Percentiles rank a stretch among this genome's conserved stretches.
phyloP scores from a whole-genome alignment of 2,797 vertebrate genomes.

The Oceanodroma leucorhoa region DNA sequence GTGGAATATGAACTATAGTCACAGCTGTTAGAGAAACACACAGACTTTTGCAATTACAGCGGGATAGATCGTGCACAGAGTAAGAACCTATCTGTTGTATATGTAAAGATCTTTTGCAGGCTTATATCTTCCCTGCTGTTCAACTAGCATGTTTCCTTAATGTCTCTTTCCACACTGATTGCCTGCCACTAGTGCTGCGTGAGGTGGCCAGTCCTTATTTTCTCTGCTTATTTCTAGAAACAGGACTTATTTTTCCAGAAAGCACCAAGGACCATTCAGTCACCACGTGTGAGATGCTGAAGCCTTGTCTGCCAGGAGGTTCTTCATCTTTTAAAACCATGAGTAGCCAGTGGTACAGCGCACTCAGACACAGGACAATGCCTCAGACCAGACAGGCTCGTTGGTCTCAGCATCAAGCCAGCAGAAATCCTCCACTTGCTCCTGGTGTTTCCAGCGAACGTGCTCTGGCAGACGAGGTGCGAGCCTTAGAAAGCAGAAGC shows the following conservation, averaged over 20 bases:
- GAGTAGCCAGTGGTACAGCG: background rate
- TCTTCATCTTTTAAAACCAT: background rate
- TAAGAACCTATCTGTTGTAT: background rate
- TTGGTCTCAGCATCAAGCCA: background rate
- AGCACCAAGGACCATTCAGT: background rate
- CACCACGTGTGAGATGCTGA: background rate
- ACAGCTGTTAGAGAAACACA: background rate
- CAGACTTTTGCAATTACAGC: background rate
- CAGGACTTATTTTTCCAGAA: background rate
- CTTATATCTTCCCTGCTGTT: background rate
- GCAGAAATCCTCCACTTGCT: background rate
- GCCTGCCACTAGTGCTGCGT: background rate
- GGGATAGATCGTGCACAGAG: background rate
- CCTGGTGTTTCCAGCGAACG: background rate
- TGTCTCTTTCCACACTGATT: background rate
- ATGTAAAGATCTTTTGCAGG: background rate
- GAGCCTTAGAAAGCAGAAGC: background rate
- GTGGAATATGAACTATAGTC: background rate
- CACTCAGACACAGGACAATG: background rate
- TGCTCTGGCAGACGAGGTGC: background rate
- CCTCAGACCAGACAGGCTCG: background rate
- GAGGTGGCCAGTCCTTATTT: background rate
- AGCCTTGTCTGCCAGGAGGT: background rate
- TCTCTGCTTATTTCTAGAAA: background rate
- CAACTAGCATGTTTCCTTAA: background rate